Conservation (phyloP, 2,113 vertebrate genomes). For the Mesembrinibis cayennensis region DNA sequence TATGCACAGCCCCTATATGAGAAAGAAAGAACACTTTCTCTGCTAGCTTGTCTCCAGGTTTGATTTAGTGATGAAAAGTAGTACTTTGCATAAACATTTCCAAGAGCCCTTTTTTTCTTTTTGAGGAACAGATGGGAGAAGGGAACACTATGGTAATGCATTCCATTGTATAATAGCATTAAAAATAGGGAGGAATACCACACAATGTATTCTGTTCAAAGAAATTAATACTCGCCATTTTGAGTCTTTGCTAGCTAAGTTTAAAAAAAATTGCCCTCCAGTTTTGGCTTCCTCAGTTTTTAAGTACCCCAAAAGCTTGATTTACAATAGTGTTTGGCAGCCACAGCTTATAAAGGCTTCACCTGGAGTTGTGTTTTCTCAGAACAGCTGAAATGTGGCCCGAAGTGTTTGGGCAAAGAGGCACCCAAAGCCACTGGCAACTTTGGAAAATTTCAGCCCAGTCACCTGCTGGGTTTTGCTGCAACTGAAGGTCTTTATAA, state of each 20-base stretch:
- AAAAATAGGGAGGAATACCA: neutral
- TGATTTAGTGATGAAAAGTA: slow-evolving; percentile 13
- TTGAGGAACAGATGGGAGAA: slow-evolving; percentile 32
- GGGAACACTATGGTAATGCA: neutral
- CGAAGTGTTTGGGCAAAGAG: neutral
- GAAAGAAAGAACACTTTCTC: neutral
- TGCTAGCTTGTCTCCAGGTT: neutral
- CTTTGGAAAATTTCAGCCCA: neutral
- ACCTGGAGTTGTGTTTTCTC: neutral
- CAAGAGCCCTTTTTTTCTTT: neutral
- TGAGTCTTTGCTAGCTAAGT: neutral
- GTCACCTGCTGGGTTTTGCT: neutral
- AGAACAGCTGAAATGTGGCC: neutral
- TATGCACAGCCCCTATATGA: neutral
- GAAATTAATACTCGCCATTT: neutral
- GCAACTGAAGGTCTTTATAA: neutral
- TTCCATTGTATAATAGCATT: neutral
- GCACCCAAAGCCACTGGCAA: neutral
- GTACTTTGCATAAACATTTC: slow-evolving; percentile 31
- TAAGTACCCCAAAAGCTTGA: neutral
- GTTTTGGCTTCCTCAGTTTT: neutral
- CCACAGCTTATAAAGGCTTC: neutral
- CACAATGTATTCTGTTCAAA: neutral
- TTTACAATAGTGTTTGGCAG: neutral
- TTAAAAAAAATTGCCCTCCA: neutral